phyloP scores from a whole-genome alignment of 2,888 invertebrate genomes.

The Phoenoteleia sp. region DNA sequence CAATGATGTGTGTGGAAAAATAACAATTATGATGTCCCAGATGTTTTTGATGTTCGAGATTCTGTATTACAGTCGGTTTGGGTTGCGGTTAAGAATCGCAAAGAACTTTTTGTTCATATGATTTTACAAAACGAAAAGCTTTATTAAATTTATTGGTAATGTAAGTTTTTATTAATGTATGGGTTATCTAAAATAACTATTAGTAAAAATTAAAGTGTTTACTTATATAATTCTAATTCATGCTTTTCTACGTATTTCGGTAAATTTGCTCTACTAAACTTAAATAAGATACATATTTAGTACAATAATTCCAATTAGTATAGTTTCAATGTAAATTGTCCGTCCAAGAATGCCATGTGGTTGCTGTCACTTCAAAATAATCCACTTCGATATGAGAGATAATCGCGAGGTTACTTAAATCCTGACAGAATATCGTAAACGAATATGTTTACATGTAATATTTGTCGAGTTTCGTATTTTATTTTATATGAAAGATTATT shows the following conservation, averaged over 20 bases:
- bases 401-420: not conserved
- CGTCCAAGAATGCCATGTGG: constrained; percentile 30
- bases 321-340: constrained; percentile 21
- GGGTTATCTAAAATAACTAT: no score
- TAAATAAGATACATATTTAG: not conserved
- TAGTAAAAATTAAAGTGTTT: no score
- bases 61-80: not conserved
- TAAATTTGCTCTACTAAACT: not conserved
- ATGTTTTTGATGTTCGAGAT: constrained; percentile 34
- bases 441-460: no score
- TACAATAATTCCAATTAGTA: not conserved
- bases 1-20: constrained; percentile 11
- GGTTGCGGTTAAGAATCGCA: not conserved
- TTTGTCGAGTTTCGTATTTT: no score
- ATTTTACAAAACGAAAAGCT: not conserved
- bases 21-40: constrained; percentile 22
- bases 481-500: no score
- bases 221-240: not conserved
- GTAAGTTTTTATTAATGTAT: not conserved
- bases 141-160: not conserved
- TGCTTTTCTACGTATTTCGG: not conserved
- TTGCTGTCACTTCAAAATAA: constrained; percentile 7
- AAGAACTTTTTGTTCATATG: not conserved
- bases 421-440: no score
- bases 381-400: not conserved